Evolutionary conservation across 2,888 invertebrate species (phyloP).

Genomic region (Tachina lurida): DNA sequence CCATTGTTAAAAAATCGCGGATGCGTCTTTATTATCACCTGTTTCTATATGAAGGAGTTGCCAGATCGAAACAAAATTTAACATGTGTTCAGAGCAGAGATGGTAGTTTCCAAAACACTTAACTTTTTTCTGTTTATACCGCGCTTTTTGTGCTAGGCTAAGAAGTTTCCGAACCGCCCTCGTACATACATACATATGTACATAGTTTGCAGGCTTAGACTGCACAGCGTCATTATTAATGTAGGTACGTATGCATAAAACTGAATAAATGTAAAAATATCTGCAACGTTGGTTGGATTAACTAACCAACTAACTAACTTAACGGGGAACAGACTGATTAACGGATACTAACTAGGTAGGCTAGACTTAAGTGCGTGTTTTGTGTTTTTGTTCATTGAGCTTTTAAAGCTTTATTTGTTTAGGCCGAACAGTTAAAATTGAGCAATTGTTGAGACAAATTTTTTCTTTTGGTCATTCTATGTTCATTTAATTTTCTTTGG

Average conservation of each 20-base stretch:
- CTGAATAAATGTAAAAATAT: constrained; percentile 24
- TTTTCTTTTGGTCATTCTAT: constrained; percentile 43
- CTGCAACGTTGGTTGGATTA: constrained; percentile 5
- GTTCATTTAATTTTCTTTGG: constrained; percentile 40
- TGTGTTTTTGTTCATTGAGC: constrained; percentile 11
- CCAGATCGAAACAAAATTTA: too few relatives aligned
- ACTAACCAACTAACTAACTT: not conserved
- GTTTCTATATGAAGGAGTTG: too few relatives aligned
- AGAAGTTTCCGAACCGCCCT: too few relatives aligned
- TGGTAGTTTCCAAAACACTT: too few relatives aligned
- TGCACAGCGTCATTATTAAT: constrained; percentile 66
- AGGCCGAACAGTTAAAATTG: constrained; percentile 67
- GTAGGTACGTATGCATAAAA: constrained; percentile 28
- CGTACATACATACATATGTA: too few relatives aligned
- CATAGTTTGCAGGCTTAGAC: constrained; percentile 68
- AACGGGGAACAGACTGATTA: constrained; percentile 9
- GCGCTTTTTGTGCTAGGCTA: too few relatives aligned
- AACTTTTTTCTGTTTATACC: too few relatives aligned
- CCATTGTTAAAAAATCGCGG: too few relatives aligned
- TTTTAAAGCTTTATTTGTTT: constrained; percentile 49
- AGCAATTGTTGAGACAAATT: constrained; percentile 72
- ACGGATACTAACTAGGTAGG: constrained; percentile 28
- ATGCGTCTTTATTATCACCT: too few relatives aligned
- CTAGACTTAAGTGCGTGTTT: constrained; percentile 54
- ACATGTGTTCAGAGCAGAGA: too few relatives aligned